Evolutionary conservation across 1,140 invertebrate genomes (phyloP), one percentile per base, ranked within the genome.

Genomic region (Telenomus remus): DNA sequence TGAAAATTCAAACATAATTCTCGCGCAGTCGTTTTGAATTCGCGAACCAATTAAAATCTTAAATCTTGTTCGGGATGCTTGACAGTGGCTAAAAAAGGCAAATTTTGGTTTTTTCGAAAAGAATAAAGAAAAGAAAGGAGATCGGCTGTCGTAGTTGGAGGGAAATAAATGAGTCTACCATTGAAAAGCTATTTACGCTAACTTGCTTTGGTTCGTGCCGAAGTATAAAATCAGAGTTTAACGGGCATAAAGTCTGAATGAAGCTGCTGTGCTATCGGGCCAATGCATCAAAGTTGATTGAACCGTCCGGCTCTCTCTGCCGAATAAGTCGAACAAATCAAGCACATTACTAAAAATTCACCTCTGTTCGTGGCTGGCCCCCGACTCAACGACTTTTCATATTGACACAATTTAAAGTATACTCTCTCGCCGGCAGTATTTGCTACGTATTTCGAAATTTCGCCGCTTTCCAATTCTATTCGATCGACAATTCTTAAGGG

Each of bases 231-330:
- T 79, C 79, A 78, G 78, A 77, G 71, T 81, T 80, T 79, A 83
- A 83, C 79, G 81, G 78, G 61, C 71, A 79, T 80, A 82, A 84
- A 75, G 80, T 75, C 65, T 77, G 80, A 84, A 73, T 79, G 78
- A 77, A 68, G 35, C 69, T 48, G 69, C 65, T n/a, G n/a, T n/a
- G 64, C 73, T 84, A 81, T 83, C 79, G 73, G 47, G 49, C 57
- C 76, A 75, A 80, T 82, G 77, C 79, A 84, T 83, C 81, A 78
- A 50, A 33, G 12, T 49, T 66, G 65, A 78, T 78, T 78, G 76
- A 78, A 78, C 50, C 66, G 71, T 74, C 71, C 71, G 70, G 19
- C n/a, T 51, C 47, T 55, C 27, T 12, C 39, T 56, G 66, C 68
- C 74, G 76, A 74, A 74, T 78, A 74, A 78, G 66, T 74, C 51